These are phyloP conservation scores for Euplagia quadripunctaria DNA, from an alignment of 2,888 invertebrate species.

Conservation along the genomic window DNA sequence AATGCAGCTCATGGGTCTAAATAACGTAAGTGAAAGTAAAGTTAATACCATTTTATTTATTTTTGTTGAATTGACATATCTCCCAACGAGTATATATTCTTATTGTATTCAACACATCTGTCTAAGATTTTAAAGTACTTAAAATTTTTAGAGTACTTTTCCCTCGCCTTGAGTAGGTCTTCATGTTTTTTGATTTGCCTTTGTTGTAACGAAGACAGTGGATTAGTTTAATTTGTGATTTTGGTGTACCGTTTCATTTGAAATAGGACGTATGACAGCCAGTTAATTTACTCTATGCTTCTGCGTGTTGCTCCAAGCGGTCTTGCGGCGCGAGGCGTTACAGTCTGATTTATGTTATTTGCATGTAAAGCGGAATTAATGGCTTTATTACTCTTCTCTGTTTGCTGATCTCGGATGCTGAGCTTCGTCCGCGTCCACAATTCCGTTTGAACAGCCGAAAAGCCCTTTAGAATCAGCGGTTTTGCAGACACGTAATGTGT, in stretches of 20 bases:
- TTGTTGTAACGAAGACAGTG: constrained; percentile 18
- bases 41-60: neutral
- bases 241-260: constrained; percentile 61
- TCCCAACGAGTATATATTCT: too few species aligned
- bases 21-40: too few species aligned
- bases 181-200: neutral
- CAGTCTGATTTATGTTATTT: constrained; percentile 87
- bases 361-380: constrained; percentile 86
- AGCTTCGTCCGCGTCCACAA: constrained; percentile 69
- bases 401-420: constrained; percentile 79
- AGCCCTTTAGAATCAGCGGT: constrained; percentile 71
- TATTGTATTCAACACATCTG: neutral
- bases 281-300: constrained; percentile 77
- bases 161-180: neutral
- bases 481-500: constrained; percentile 67
- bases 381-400: constrained; percentile 85
- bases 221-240: constrained; percentile 67
- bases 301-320: constrained; percentile 72
- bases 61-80: neutral
- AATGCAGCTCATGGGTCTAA: too few species aligned
- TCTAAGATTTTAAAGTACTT: neutral
- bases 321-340: constrained; percentile 80
- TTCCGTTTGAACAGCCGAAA: constrained; percentile 69
- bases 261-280: constrained; percentile 75
- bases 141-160: neutral